These are phyloP conservation scores for Cryptus viduatorius DNA, from an alignment of 2,888 invertebrate genomes.

Conservation along the genomic window DNA sequence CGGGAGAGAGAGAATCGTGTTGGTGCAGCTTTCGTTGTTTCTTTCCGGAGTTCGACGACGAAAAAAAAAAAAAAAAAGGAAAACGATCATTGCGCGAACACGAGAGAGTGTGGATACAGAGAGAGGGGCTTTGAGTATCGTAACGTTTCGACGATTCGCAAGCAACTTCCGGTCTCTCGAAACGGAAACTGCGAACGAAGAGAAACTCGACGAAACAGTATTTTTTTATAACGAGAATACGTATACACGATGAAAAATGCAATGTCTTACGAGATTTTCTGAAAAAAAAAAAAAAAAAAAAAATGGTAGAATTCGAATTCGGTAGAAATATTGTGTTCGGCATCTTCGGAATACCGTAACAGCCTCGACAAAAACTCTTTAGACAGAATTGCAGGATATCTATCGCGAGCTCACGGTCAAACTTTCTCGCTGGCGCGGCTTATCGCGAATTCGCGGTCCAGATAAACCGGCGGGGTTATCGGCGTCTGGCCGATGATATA, in stretches of 20 bases:
- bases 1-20: no score
- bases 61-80: not conserved
- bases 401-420: constrained; percentile 46
- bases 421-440: constrained; percentile 44
- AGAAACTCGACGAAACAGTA: no score
- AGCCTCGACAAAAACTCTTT: not conserved
- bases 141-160: constrained; percentile 1
- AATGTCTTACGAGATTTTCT: no score
- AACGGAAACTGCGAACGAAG: no score
- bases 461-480: constrained; percentile 72
- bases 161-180: not conserved
- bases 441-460: constrained; percentile 71
- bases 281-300: not conserved
- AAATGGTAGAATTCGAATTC: not conserved
- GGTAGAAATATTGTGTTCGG: not conserved
- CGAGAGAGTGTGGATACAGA: not conserved
- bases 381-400: not conserved
- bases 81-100: not conserved
- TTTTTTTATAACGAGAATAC: no score
- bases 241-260: no score
- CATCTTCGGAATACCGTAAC: not conserved
- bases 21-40: constrained; percentile 3
- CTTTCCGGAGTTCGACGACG: not conserved
- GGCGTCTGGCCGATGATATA: constrained; percentile 53
- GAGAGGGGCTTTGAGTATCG: not conserved